A percentile compares a stretch with the other conserved stretches of the same genome.
Evolutionary conservation across 2,888 invertebrate species (phyloP).

Genomic region (Caenorhabditis becei): DNA sequence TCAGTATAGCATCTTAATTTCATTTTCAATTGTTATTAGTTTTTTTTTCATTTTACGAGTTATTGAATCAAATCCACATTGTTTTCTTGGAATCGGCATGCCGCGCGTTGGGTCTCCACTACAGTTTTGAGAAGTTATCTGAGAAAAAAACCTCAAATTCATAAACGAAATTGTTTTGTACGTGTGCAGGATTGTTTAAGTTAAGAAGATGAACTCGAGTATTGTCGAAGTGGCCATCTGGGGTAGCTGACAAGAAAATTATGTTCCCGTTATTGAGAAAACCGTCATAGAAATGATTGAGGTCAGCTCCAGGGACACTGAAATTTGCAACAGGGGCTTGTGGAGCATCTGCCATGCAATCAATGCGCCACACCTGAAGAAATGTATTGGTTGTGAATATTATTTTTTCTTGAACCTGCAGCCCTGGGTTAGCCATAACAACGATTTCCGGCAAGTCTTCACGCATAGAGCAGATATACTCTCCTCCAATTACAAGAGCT

Average conservation of each 20-base stretch:
- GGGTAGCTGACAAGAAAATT: constrained; percentile 77
- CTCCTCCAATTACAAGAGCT: constrained; percentile 73
- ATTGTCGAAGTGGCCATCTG: constrained; percentile 80
- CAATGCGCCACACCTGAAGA: constrained; percentile 69
- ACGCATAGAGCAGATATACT: constrained; percentile 78
- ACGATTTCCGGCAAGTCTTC: constrained; percentile 80
- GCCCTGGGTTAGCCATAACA: constrained; percentile 78
- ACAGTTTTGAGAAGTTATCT: constrained; percentile 76
- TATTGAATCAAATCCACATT: constrained; percentile 78
- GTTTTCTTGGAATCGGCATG: constrained; percentile 77
- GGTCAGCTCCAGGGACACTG: constrained; percentile 77
- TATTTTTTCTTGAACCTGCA: constrained; percentile 71
- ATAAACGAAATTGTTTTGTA: background rate
- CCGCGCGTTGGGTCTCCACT: constrained; percentile 74
- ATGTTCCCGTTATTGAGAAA: constrained; percentile 79
- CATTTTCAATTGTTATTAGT: background rate
- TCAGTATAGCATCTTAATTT: constrained; percentile 76
- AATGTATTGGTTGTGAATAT: background rate
- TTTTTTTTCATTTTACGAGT: constrained; percentile 62
- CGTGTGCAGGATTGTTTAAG: constrained; percentile 70
- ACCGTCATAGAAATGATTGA: constrained; percentile 80
- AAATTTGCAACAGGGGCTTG: constrained; percentile 73
- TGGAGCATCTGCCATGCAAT: constrained; percentile 69
- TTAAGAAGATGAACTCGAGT: constrained; percentile 77
- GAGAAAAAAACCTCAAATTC: no score